These are phyloP conservation scores for Silurus lanzhouensis DNA, from an alignment of 2,797 vertebrate genomes.

Conservation along the genomic window DNA sequence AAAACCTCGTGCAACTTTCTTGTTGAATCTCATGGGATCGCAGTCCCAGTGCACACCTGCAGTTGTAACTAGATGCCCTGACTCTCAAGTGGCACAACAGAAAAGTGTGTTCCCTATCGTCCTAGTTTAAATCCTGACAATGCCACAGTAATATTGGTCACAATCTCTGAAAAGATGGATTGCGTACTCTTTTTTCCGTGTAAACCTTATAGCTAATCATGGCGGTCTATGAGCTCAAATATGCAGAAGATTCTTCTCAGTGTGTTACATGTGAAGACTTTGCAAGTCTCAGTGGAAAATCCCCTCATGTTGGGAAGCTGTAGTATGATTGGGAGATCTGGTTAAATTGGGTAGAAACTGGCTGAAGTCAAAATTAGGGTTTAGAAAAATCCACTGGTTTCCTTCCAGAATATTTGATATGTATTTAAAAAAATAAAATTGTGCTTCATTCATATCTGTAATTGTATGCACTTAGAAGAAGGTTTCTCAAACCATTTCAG, in stretches of 20 bases:
- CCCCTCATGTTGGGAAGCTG: neutral
- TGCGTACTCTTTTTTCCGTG: neutral
- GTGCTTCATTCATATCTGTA: neutral
- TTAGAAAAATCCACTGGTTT: neutral
- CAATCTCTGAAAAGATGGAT: neutral
- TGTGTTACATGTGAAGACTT: neutral
- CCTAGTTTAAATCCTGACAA: neutral
- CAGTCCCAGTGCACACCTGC: neutral
- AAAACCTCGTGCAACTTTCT: neutral
- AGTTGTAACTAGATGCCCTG: neutral
- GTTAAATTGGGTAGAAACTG: neutral
- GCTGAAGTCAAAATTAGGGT: neutral
- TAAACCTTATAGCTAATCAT: neutral
- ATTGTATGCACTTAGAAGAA: neutral
- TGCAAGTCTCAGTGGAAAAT: neutral
- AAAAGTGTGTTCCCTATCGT: neutral
- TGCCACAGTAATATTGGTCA: neutral
- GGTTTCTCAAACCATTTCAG: neutral
- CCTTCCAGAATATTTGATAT: neutral
- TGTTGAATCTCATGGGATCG: neutral
- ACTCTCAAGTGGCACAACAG: neutral
- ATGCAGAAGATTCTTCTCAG: neutral
- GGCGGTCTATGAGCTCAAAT: neutral
- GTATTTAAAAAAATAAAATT: neutral
- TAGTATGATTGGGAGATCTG: neutral